phyloP scores from a whole-genome alignment of 2,888 invertebrate species.

The Eucera pruinosa region DNA sequence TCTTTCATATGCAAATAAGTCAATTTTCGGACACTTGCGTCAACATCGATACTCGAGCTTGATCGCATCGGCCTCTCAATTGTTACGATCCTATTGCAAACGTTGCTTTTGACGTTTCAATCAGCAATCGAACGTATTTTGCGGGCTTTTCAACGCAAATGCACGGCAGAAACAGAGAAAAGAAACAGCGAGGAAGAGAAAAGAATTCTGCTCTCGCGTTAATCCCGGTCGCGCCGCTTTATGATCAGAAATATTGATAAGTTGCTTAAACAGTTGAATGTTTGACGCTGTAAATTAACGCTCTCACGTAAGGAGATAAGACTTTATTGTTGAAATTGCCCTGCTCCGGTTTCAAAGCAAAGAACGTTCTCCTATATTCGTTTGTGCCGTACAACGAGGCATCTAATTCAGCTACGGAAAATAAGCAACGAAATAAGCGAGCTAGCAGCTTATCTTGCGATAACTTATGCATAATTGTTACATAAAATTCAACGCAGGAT shows the following conservation, averaged over 20 bases:
- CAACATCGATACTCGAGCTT: constrained; percentile 52
- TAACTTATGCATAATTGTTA: too few species aligned
- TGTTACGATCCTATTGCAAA: not conserved
- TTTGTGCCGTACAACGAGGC: too few species aligned
- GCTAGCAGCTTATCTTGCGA: too few species aligned
- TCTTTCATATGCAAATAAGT: constrained; percentile 6
- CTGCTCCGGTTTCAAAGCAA: not conserved
- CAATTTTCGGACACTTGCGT: constrained; percentile 48
- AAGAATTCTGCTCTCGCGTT: constrained; percentile 38
- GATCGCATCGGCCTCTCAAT: constrained; percentile 19
- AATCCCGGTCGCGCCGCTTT: constrained; percentile 29
- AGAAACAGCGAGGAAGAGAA: not conserved
- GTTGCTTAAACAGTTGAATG: constrained; percentile 69
- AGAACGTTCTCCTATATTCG: not conserved
- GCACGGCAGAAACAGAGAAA: too few species aligned
- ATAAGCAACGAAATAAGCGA: not conserved
- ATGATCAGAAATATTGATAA: constrained; percentile 63
- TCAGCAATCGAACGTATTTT: too few species aligned
- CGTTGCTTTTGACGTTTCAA: not conserved
- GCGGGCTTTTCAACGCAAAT: too few species aligned
- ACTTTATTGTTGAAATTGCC: constrained; percentile 39
- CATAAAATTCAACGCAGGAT: too few species aligned
- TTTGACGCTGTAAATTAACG: constrained; percentile 73
- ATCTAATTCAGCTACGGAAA: not conserved
- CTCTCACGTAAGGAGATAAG: constrained; percentile 59